Evolutionary conservation across 23 tunicate species (phyloP), one percentile per base, ranked within the genome.

Genomic region (Trididemnum clinides): DNA sequence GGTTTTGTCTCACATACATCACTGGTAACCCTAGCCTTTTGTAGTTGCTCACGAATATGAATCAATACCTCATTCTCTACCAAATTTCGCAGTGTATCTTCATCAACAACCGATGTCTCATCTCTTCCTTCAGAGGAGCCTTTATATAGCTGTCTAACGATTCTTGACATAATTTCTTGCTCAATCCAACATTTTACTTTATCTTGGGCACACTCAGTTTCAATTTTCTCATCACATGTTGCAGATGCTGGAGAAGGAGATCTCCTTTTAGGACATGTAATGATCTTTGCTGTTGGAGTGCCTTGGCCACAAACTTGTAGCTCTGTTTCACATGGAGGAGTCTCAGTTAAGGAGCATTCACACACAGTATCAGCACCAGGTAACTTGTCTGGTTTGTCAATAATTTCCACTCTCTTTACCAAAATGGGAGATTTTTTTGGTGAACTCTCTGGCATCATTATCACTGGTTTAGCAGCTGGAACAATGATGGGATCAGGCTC

Each of bases 121-220:
- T 65, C 31, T n/a, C 51, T 20, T 54, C 51, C 66, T 28, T 50
- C 31, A 6, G 83, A 7, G 4, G 65, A 7, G 1, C 30, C 64
- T 22, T 88, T 88, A 83, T 83, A 78, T 27, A 92, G n/a, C 65
- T 92, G 85, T 25, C 80, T 69, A 37, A 94, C 36, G 28, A 94
- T 86, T 65, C 85, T 81, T 57, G 98, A 85, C 87, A 94, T 77
- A 19, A 94, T 83, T 88, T 94, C 98, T 33, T 89, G 87, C 77
- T 94, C 98, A 33, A 94, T 87, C 91, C 91, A 88, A 29, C 83
- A 54, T 32, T 78, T 78, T 36, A 78, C 39, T 28, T 78, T 51
- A 18, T 78, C 83, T 28, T 22, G 0, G 77, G n/a, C 85, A 31
- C 75, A 66, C 15, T 7, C 54, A 5, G 37, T 30, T 3, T 32